Percentiles rank a stretch among this genome's conserved stretches.
Conservation (phyloP, 2,797 vertebrate species). For the Periophthalmus magnuspinnatus region DNA sequence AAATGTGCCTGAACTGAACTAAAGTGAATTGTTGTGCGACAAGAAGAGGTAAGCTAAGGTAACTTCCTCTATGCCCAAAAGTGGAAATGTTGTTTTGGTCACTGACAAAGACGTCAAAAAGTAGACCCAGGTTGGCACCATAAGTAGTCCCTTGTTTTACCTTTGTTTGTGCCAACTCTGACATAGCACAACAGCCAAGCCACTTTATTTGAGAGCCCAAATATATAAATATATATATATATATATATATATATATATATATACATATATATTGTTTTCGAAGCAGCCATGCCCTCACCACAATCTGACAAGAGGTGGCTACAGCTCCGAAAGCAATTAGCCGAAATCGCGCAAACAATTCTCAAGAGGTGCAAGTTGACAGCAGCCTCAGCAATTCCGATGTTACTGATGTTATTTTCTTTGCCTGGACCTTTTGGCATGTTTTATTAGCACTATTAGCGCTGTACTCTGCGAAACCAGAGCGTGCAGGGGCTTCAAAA, state of each 20-base stretch:
- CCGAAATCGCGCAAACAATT: conserved; percentile 20
- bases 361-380: conserved; percentile 43
- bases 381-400: conserved; percentile 36
- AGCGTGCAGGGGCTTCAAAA: conserved; percentile 29
- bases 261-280: conserved; percentile 28
- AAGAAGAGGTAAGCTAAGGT: neutral
- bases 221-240: too few species aligned
- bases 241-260: too few species aligned
- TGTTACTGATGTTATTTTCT: conserved; percentile 34
- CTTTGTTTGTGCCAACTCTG: conserved; percentile 2
- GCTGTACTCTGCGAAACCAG: conserved; percentile 27
- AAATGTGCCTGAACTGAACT: too few species aligned
- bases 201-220: conserved; percentile 7
- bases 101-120: neutral
- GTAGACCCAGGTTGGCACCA: neutral
- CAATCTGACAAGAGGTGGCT: conserved; percentile 25
- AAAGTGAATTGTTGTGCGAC: too few species aligned
- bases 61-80: neutral
- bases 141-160: neutral
- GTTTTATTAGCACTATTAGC: conserved; percentile 50
- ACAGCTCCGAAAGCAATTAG: conserved; percentile 45
- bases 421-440: conserved; percentile 18
- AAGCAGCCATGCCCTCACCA: conserved; percentile 5
- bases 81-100: neutral
- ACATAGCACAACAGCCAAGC: conserved; percentile 1